A percentile compares a stretch with the other conserved stretches of the same genome.
phyloP scores from a whole-genome alignment of 2,113 vertebrate genomes.

The Bostrychus sinensis region DNA sequence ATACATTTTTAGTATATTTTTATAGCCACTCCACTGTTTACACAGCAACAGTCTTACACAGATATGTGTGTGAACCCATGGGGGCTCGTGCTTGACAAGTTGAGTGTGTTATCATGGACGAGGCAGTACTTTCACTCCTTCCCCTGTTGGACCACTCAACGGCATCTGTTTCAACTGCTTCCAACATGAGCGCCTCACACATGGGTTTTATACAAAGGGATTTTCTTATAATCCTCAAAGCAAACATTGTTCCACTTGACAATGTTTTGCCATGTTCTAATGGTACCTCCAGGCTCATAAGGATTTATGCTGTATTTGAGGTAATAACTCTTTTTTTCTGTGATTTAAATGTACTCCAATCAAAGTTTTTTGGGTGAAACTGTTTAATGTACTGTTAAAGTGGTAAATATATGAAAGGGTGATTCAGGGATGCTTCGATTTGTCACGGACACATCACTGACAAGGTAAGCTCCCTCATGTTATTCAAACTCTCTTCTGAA shows the following conservation, averaged over 20 bases:
- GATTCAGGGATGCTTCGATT: constrained; percentile 37
- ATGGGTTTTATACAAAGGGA: constrained; percentile 53
- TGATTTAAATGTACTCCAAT: constrained; percentile 16
- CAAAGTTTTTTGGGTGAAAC: constrained; percentile 10
- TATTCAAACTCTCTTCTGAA: constrained; percentile 43
- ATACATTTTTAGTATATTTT: background rate
- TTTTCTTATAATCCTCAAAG: constrained; percentile 64
- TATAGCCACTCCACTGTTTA: background rate
- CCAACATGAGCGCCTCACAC: constrained; percentile 27
- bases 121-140: constrained; percentile 42
- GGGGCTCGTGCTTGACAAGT: constrained; percentile 45
- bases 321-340: constrained; percentile 17
- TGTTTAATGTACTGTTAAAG: constrained; percentile 27
- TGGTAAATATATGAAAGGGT: constrained; percentile 6
- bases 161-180: constrained; percentile 58
- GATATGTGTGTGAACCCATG: constrained; percentile 21
- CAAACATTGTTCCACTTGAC: constrained; percentile 64
- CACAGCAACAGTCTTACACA: constrained; percentile 8
- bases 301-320: constrained; percentile 26
- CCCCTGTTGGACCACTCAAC: constrained; percentile 48
- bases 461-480: constrained; percentile 53
- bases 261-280: constrained; percentile 42
- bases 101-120: constrained; percentile 41
- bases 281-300: constrained; percentile 14
- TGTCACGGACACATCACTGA: constrained; percentile 23